Evolutionary conservation across 2,888 invertebrate genomes (phyloP), one percentile per base, ranked within the genome.

Genomic region (Ophraella communa): DNA sequence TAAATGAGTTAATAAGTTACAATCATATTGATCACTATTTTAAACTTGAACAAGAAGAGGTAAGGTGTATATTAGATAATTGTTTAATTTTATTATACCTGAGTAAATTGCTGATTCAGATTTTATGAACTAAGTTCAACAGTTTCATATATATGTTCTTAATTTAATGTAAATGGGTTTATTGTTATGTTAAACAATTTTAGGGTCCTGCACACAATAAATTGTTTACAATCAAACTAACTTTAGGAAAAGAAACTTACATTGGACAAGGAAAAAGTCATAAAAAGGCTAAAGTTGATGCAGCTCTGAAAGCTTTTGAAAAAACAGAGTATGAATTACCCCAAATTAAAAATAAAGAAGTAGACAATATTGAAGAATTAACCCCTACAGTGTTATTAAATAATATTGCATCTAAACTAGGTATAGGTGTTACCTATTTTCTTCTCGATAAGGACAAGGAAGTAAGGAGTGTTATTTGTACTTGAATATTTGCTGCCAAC

Each of bases 301-400:
- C 75, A 20, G 79, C 80, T 5, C 56, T 35, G 35, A 45, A 58
- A 52, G 81, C 80, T n/a, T 68, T 79, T 27, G 60, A 71, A 61
- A 68, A 74, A 21, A 79, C 80, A 1, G 65, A 72, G 23, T 80
- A 78, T 67, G 60, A 71, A 39, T 71, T 71, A 53, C 79, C 79
- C n/a, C 72, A 73, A 17, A n/a, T 59, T 23, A 76, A 72, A 53
- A 55, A 70, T 57, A 59, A 70, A 53, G 63, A 65, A 10, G 64
- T 69, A 24, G 47, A 69, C 18, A 65, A 70, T 47, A 65, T 70
- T 47, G 68, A 71, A 18, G 23, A 67, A 39, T 60, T 73, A 56
- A 78, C 80, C 18, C 80, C 80, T 8, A 78, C 79, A 7, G 79
- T 79, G 24, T 53, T 75, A 35, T 68, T 81, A 27, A 81, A 81